Evolutionary conservation across 30 jellyfish, hydroid and myxozoan species (phyloP), one percentile per base, ranked within the genome.

Genomic region (Aurelia coerulea): DNA sequence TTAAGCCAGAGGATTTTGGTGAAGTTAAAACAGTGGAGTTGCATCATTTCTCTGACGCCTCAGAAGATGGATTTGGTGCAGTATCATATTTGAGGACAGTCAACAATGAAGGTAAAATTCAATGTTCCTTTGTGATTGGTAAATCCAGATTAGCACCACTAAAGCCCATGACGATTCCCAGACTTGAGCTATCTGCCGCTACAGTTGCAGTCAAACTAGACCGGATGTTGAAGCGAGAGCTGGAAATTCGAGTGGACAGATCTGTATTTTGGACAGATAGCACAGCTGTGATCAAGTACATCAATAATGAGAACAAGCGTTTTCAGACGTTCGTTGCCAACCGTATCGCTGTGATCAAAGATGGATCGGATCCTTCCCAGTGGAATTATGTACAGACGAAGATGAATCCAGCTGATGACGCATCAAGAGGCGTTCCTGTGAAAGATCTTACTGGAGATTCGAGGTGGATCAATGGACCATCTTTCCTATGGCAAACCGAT

Each of bases 251-350:
- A 34, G 15, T 65, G 31, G 42, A 80, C 49, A 9, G 54, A 11
- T 29, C 74, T 19, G 58, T 79, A 16, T 53, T 79, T 52, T 88
- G 97, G 93, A 79, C 93, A 34, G 89, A 88, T 84, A 68, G 84
- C 76, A 68, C 29, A n/a, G 81, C 83, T 10, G 89, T 80, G 10
- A 34, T 88, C 49, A 73, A 77, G 46, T 79, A 88, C 84, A 88
- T 88, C 41, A 6, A 12, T 8, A 88, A 88, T 50, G 89, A n/a
- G n/a, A n/a, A n/a, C n/a, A n/a, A n/a, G n/a, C n/a, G n/a, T n/a
- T n/a, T n/a, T n/a, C n/a, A n/a, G n/a, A 53, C 83, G 14, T 79
- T 79, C 65, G 97, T 80, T 16, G 88, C 89, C 5, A 80, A 79
- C 78, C 59, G 89, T n/a, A n/a, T 88, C 31, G 89, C 84, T 59